A percentile compares a stretch with the other conserved stretches of the same genome.
These are phyloP conservation scores for Labia minor DNA, from an alignment of 2,888 invertebrate species.

Conservation along the genomic window DNA sequence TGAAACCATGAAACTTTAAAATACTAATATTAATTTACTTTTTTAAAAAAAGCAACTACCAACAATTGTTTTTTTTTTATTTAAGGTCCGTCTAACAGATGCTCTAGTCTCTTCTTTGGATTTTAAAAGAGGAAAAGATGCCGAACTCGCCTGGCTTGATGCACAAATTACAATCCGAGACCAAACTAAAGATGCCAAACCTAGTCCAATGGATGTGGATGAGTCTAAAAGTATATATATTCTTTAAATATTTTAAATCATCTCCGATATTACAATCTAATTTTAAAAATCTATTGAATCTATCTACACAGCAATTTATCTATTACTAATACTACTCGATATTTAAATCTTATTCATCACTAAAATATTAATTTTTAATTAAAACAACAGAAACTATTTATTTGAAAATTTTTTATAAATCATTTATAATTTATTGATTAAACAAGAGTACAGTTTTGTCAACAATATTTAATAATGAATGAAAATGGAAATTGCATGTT, in stretches of 20 bases:
- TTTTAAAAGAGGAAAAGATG: slow-evolving; percentile 71
- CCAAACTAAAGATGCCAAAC: slow-evolving; percentile 41
- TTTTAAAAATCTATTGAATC: background rate
- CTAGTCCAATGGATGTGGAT: slow-evolving; percentile 34
- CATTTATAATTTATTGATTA: no score
- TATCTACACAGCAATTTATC: no score
- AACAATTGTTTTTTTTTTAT: slow-evolving; percentile 21
- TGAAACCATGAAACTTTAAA: no score
- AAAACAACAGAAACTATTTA: no score
- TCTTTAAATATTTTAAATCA: slow-evolving; percentile 20
- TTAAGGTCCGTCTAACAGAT: slow-evolving; percentile 79
- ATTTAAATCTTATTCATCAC: no score
- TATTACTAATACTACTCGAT: background rate
- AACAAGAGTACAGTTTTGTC: no score
- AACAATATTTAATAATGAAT: no score
- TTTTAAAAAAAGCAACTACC: no score
- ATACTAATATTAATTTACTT: no score
- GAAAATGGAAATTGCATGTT: no score
- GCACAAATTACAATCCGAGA: slow-evolving; percentile 54
- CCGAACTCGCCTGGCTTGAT: slow-evolving; percentile 94
- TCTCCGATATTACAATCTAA: background rate
- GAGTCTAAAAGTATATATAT: slow-evolving; percentile 16
- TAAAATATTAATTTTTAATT: no score
- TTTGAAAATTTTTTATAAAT: no score
- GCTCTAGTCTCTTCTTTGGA: slow-evolving; percentile 75